Evolutionary conservation across 2,797 vertebrate species (phyloP), one percentile per base, ranked within the genome.

Genomic region (Acrossocheilus wenchowensis): DNA sequence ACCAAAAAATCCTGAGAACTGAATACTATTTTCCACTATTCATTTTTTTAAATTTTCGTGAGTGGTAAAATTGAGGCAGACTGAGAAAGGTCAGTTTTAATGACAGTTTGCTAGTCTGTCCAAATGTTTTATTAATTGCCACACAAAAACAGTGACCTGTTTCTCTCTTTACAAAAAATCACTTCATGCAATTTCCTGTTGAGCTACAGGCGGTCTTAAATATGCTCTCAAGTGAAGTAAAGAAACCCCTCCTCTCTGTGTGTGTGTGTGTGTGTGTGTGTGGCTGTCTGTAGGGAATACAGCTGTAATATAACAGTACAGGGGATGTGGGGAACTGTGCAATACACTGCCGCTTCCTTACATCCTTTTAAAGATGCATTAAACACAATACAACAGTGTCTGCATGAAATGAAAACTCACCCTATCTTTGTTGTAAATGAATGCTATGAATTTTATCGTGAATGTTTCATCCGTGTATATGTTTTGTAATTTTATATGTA

Each of bases 181-280:
- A 83, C 85, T 72, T 79, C 73, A 78, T 92, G 91, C 88, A 92
- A 93, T 94, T 95, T 96, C 94, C 94, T 95, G 93, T 94, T 94
- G 90, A 8, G 84, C 91, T 91, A 90, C 89, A 89, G 90, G 85
- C 60, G 1, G 81, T 90, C 60, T 81, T 86, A 85, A 87, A 84
- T 23, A 57, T 86, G 75, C 78, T 88, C 66, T 90, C 87, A 88
- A 83, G 78, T 50, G 2, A 23, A 8, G 92, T 89, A 84, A 43
- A 82, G 82, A 92, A 92, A 50, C 73, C 74, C 10, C 23, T 10
- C 21, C 19, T 9, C 21, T 7, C 19, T 2, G 48, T 26, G n/a
- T 80, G 11, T 66, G 26, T n/a, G 23, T 45, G 23, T 82, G 7
- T 14, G 36, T 48, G 10, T 87, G 8, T 15, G 17, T 26, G 26